Percentiles rank a stretch among this genome's conserved stretches.
phyloP scores from a whole-genome alignment of 2,113 vertebrate genomes.

The Podarcis raffonei region DNA sequence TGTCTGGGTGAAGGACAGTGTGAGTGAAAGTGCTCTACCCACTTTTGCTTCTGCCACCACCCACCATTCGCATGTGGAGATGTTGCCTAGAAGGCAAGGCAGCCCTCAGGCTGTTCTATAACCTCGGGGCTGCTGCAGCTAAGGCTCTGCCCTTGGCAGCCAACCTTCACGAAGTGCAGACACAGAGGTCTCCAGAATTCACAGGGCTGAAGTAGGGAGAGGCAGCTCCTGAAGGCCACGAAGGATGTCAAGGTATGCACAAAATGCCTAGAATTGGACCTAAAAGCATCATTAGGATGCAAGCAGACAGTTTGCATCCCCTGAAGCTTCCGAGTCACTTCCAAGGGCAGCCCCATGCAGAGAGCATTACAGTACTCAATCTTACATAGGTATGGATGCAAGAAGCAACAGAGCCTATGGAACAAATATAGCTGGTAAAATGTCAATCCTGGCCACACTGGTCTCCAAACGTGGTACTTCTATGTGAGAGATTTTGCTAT shows the following conservation, averaged over 20 bases:
- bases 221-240: not conserved
- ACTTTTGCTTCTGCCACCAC: too few relatives aligned
- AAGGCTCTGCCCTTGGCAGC: not conserved
- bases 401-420: not conserved
- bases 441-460: too few relatives aligned
- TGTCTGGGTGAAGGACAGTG: not conserved
- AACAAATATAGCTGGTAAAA: not conserved
- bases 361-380: not conserved
- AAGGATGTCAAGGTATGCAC: not conserved
- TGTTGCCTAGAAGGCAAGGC: too few relatives aligned
- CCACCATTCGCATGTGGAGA: too few relatives aligned
- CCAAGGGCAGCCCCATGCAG: not conserved
- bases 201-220: not conserved
- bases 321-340: not conserved
- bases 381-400: not conserved
- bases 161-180: not conserved
- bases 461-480: too few relatives aligned
- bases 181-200: too few relatives aligned
- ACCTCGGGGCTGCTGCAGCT: too few relatives aligned
- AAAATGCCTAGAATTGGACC: not conserved
- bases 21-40: not conserved
- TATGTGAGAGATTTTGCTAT: too few relatives aligned
- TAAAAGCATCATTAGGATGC: not conserved
- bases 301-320: not conserved
- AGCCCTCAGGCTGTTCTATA: too few relatives aligned